Base-by-base conservation (phyloP, 1,140 invertebrate species). In the Aethina tumida region DNA sequence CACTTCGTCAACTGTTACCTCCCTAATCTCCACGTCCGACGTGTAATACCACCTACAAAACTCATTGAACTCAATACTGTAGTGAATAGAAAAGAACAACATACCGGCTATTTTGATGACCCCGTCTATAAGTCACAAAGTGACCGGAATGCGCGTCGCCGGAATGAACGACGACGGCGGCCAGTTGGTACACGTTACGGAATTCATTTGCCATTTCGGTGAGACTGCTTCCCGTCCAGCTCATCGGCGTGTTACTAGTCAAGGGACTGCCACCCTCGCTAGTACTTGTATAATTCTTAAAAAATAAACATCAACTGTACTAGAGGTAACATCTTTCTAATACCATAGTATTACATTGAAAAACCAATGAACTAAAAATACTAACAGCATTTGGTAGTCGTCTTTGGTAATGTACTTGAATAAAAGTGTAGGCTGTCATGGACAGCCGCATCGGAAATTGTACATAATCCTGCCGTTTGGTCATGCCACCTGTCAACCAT, bases 51-150 rank as follows among this genome's bases (percentile, higher is more conserved):
- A 77, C 19, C 75, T 79, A 47, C 8, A 52, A 47, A 25, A 45
- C 13, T 19, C 5, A 30, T 8, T 24, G 17, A 10, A 22, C 25
- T 12, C 7, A 26, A 15, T 15, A 15, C 14, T 8, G 13, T n/a
- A 14, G 16, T 33, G 6, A 33, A 33, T n/a, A 33, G 18, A 5
- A 42, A 39, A 41, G n/a, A 18, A 16, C 29, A 34, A 47, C 27
- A 49, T 47, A 59, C 60, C 58, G 58, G 14, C 56, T 56, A 30
- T 58, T 58, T 32, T 60, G 57, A 49, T 74, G 71, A 40, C 82
- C 84, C 8, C 87, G 70, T 32, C 91, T 68, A 58, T 91, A 94
- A 20, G 89, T 91, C 28, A 93, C 79, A 68, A 94, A 95, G 69
- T 96, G 92, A 17, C 92, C 92, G 29, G 80, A 80, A 56, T 81